Conservation (phyloP, 1,140 invertebrate species). For the Trypoxylus dichotomus region DNA sequence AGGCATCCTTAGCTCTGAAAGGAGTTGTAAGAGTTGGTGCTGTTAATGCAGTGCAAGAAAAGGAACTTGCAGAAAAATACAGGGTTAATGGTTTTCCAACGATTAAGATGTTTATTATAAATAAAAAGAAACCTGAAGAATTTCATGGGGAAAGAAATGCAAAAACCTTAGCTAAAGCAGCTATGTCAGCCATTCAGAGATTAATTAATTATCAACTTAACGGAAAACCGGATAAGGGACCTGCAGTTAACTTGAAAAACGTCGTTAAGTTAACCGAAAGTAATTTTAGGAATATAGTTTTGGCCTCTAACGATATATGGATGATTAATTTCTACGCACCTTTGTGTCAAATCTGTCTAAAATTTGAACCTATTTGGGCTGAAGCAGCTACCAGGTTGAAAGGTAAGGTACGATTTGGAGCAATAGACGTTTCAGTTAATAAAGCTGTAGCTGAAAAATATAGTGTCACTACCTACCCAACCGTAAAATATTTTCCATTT, state of each 20-base stretch:
- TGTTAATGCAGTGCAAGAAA: constrained; percentile 86
- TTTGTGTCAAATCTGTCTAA: constrained; percentile 94
- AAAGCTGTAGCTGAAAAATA: constrained; percentile 73
- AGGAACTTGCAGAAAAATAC: constrained; percentile 75
- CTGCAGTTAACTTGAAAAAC: neutral
- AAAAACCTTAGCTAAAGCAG: constrained; percentile 79
- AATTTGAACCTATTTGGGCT: constrained; percentile 89
- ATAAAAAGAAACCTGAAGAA: constrained; percentile 83
- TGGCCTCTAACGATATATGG: constrained; percentile 88
- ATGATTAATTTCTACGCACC: constrained; percentile 96
- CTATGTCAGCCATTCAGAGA: constrained; percentile 66
- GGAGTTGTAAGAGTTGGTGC: constrained; percentile 88
- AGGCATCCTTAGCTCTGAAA: constrained; percentile 76
- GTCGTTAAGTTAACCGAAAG: constrained; percentile 77
- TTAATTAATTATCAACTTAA: constrained; percentile 67
- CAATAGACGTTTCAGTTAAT: constrained; percentile 92
- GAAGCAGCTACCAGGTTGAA: constrained; percentile 72
- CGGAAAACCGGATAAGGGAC: constrained; percentile 56
- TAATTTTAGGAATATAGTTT: constrained; percentile 88
- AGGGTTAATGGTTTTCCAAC: constrained; percentile 91
- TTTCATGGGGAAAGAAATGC: constrained; percentile 84
- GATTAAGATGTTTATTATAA: constrained; percentile 87
- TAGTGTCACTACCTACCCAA: constrained; percentile 88
- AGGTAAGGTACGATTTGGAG: constrained; percentile 80
- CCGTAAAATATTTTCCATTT: constrained; percentile 89